A percentile compares a stretch with the other conserved stretches of the same genome.
Evolutionary conservation across 2,888 invertebrate species (phyloP).

Genomic region (Drosophila koepferae): DNA sequence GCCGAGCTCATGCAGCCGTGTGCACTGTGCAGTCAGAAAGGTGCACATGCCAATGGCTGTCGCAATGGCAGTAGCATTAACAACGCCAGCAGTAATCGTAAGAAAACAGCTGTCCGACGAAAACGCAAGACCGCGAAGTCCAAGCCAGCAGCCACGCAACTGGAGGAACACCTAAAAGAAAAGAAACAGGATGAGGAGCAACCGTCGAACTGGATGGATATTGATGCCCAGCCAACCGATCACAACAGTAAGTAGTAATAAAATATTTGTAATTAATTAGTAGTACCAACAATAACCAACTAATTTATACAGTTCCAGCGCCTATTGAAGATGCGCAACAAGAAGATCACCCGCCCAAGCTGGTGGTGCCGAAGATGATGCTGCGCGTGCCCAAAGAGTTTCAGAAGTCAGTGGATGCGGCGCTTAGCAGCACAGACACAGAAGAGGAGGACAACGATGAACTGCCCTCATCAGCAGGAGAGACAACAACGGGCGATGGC

Average conservation of each 20-base stretch:
- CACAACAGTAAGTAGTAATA: constrained; percentile 47
- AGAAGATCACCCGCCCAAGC: constrained; percentile 48
- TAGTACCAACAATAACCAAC: neutral
- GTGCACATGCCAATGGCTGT: constrained; percentile 83
- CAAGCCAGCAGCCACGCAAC: constrained; percentile 11
- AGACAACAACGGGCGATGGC: neutral
- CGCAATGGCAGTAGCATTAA: constrained; percentile 57
- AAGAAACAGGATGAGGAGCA: constrained; percentile 8
- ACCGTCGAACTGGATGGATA: constrained; percentile 1
- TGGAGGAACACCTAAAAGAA: neutral
- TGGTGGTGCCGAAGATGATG: constrained; percentile 89
- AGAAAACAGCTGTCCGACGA: constrained; percentile 28
- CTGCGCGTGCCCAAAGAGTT: constrained; percentile 89
- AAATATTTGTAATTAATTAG: no score
- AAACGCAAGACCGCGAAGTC: constrained; percentile 29
- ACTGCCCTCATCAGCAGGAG: constrained; percentile 8
- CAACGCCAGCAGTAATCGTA: constrained; percentile 34
- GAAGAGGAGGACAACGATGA: constrained; percentile 78
- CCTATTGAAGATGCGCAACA: constrained; percentile 24
- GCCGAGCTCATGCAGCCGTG: constrained; percentile 83
- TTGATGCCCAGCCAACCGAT: constrained; percentile 8
- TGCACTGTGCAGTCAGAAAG: constrained; percentile 83
- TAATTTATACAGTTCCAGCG: constrained; percentile 49
- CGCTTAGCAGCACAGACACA: constrained; percentile 82
- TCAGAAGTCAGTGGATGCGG: constrained; percentile 84